These are phyloP conservation scores for Macrobrachium nipponense DNA, from an alignment of 1,140 invertebrate genomes.

Conservation along the genomic window DNA sequence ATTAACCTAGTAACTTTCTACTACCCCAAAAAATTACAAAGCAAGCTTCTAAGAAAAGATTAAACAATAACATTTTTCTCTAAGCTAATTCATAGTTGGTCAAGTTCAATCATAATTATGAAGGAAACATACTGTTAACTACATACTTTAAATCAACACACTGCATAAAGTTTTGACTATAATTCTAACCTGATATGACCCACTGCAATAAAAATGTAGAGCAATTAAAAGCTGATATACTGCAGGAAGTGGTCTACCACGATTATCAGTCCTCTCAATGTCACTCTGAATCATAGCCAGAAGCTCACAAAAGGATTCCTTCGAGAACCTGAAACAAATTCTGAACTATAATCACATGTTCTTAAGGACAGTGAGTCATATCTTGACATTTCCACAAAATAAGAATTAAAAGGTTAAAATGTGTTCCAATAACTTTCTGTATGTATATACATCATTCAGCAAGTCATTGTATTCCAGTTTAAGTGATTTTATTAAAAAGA, in stretches of 20 bases:
- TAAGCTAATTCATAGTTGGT: too few species aligned
- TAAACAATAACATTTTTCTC: too few species aligned
- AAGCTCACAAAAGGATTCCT: conserved; percentile 36
- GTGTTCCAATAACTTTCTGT: background rate
- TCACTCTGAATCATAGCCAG: conserved; percentile 44
- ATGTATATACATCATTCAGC: background rate
- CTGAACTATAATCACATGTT: too few species aligned
- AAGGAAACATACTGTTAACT: background rate
- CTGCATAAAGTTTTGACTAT: background rate
- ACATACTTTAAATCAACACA: background rate
- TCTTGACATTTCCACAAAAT: too few species aligned
- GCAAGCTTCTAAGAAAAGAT: too few species aligned
- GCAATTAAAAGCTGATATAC: conserved; percentile 43
- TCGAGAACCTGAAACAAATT: conserved; percentile 28
- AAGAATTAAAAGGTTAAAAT: background rate
- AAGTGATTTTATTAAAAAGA: background rate
- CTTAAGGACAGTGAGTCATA: too few species aligned
- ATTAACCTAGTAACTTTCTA: too few species aligned
- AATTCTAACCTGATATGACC: conserved; percentile 36
- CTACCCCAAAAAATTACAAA: too few species aligned
- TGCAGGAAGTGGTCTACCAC: conserved; percentile 48
- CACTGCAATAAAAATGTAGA: conserved; percentile 45
- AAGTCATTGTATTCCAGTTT: too few species aligned
- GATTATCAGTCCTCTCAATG: conserved; percentile 44
- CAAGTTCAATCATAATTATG: background rate